phyloP scores from a whole-genome alignment of 2,888 invertebrate genomes.

The Volucella inanis region DNA sequence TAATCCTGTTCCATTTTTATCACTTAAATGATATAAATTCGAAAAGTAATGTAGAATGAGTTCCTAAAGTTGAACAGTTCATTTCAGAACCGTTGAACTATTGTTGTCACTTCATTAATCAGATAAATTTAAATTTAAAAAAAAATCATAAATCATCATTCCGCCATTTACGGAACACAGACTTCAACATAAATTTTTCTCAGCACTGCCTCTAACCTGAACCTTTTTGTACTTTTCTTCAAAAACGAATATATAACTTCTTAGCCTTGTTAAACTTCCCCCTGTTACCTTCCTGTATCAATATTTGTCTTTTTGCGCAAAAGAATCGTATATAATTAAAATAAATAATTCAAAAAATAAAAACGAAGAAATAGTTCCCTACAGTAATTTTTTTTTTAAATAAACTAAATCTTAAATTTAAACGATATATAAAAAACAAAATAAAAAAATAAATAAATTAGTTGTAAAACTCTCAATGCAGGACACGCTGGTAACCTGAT shows the following conservation, averaged over 20 bases:
- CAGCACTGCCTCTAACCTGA: neutral
- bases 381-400: slow-evolving; percentile 12
- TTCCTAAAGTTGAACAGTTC: no score
- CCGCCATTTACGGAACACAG: no score
- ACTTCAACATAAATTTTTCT: neutral
- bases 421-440: neutral
- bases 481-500: slow-evolving; percentile 72
- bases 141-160: no score
- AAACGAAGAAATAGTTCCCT: slow-evolving; percentile 41
- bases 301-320: slow-evolving; percentile 20
- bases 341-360: slow-evolving; percentile 2
- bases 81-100: no score
- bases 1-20: no score
- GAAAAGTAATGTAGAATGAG: no score
- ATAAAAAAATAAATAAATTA: slow-evolving; percentile 23
- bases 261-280: no score
- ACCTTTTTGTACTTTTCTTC: no score
- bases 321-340: neutral
- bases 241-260: no score
- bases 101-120: no score
- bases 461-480: slow-evolving; percentile 64
- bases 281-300: slow-evolving; percentile 1
- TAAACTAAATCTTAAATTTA: neutral
- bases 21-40: no score
- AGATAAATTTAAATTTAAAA: no score